Conservation (phyloP, 2,888 invertebrate genomes). For the Volucella bombylans region DNA sequence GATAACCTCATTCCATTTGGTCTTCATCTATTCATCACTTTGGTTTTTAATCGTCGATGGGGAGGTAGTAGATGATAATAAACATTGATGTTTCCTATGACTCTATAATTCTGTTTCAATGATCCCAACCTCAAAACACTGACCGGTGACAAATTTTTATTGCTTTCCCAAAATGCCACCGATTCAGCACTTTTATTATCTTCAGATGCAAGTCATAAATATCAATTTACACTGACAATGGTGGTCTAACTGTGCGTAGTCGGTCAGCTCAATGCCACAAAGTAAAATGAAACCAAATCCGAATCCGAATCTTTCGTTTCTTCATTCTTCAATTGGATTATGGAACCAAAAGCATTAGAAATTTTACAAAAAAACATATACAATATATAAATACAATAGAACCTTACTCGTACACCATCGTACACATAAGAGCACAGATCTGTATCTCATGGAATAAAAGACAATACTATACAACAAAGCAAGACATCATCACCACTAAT, state of each 20-base stretch:
- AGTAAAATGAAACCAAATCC: slow-evolving; percentile 16
- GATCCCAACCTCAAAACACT: slow-evolving; percentile 24
- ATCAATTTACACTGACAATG: slow-evolving; percentile 63
- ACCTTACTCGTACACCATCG: not conserved
- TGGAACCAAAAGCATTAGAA: slow-evolving; percentile 30
- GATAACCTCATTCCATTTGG: slow-evolving; percentile 49
- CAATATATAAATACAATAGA: slow-evolving; percentile 12
- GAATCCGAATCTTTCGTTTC: slow-evolving; percentile 22
- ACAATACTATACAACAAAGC: slow-evolving; percentile 36
- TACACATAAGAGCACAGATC: not conserved
- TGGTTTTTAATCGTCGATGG: not conserved
- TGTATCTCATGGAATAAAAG: slow-evolving; percentile 9
- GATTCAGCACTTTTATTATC: slow-evolving; percentile 60
- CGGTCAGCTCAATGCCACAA: slow-evolving; percentile 45
- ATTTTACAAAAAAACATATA: slow-evolving; percentile 19
- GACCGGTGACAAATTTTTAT: slow-evolving; percentile 57
- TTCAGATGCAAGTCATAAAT: slow-evolving; percentile 51
- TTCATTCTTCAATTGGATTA: slow-evolving; percentile 37
- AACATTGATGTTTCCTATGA: not conserved
- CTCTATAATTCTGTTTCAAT: slow-evolving; percentile 8
- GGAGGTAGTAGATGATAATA: not conserved
- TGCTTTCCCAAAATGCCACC: slow-evolving; percentile 57
- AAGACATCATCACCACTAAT: slow-evolving; percentile 65
- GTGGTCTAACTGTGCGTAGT: slow-evolving; percentile 44
- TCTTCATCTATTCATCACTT: slow-evolving; percentile 39